Percentiles rank a stretch among this genome's conserved stretches.
Evolutionary conservation across 2,113 vertebrate genomes (phyloP).

Genomic region (Chaenogobius annularis): DNA sequence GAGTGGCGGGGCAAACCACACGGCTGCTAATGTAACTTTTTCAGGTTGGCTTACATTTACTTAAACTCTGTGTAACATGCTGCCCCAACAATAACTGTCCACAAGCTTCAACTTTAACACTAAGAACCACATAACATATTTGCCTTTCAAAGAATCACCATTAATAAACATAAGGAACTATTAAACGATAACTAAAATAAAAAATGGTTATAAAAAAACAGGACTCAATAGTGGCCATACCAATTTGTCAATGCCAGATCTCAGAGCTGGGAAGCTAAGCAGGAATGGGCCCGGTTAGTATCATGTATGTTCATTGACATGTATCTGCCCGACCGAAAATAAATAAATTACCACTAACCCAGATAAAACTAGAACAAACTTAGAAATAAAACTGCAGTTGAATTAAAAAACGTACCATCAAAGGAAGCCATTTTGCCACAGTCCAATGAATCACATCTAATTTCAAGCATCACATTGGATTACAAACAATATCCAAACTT

Average conservation of each 20-base stretch:
- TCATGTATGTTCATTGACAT: no score
- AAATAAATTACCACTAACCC: neutral
- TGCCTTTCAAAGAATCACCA: neutral
- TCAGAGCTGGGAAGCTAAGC: no score
- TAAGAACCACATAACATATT: constrained; percentile 11
- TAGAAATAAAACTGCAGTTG: neutral
- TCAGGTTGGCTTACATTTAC: constrained; percentile 60
- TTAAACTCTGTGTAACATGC: constrained; percentile 40
- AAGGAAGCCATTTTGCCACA: neutral
- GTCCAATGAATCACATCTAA: neutral
- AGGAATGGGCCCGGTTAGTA: no score
- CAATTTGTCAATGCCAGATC: no score
- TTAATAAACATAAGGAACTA: neutral
- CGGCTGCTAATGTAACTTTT: constrained; percentile 50
- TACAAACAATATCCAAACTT: constrained; percentile 25
- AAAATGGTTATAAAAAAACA: neutral
- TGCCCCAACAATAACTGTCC: constrained; percentile 46
- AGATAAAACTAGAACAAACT: neutral
- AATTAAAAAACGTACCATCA: neutral
- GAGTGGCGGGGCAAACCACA: constrained; percentile 54
- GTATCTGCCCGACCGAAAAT: no score
- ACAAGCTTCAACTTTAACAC: neutral
- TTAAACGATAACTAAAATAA: neutral
- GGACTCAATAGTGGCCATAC: no score
- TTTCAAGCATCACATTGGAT: neutral